phyloP scores from a whole-genome alignment of 2,888 invertebrate genomes.

The Micoletzkya japonica region DNA sequence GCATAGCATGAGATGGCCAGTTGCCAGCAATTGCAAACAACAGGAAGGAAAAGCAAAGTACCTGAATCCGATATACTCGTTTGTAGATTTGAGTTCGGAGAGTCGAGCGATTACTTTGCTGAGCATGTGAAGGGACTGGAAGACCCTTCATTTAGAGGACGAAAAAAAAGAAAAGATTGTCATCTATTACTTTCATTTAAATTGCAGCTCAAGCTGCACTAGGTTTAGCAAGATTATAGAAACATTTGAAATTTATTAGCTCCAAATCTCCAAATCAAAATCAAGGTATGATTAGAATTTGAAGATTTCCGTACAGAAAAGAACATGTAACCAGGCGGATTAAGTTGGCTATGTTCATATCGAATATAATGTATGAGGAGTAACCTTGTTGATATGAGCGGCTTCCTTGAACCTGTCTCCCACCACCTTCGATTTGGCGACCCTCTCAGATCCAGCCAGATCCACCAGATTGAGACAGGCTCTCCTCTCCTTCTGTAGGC shows the following conservation, averaged over 20 bases:
- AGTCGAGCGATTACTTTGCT: constrained; percentile 66
- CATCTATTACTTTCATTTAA: too few relatives aligned
- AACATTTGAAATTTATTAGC: too few relatives aligned
- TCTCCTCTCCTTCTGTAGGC: constrained; percentile 57
- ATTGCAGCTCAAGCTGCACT: too few relatives aligned
- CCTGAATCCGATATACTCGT: constrained; percentile 9
- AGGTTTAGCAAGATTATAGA: too few relatives aligned
- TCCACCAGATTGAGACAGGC: constrained; percentile 67
- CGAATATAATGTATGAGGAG: neutral
- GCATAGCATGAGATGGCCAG: neutral
- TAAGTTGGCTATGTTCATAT: too few relatives aligned
- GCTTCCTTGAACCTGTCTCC: constrained; percentile 66
- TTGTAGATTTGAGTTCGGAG: constrained; percentile 63
- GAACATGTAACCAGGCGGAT: neutral
- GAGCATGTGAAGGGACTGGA: constrained; percentile 64
- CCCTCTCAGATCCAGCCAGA: constrained; percentile 67
- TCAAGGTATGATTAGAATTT: neutral
- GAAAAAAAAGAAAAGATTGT: too few relatives aligned
- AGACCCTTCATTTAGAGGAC: too few relatives aligned
- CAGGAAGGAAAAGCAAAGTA: too few relatives aligned
- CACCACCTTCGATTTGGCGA: constrained; percentile 64
- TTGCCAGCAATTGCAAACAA: too few relatives aligned
- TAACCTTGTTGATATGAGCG: constrained; percentile 64
- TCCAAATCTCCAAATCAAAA: neutral
- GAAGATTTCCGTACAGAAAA: neutral